Evolutionary conservation across 2,888 invertebrate species (phyloP), one percentile per base, ranked within the genome.

Genomic region (Pemphredon lugubris): DNA sequence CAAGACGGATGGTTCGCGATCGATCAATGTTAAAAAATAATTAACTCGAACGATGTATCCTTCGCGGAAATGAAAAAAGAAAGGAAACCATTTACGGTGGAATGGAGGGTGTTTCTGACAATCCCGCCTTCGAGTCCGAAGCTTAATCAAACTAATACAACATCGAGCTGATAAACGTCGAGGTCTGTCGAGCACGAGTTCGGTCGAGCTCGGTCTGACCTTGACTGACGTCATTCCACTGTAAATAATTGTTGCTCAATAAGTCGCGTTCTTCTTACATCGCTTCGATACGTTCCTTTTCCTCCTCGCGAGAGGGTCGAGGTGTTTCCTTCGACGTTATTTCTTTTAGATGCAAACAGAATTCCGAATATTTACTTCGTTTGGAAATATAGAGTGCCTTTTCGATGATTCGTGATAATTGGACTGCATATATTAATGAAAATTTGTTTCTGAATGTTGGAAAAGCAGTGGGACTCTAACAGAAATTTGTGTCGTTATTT

Each of bases 191-290:
- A 34, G 40, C 37, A 9, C 59, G 30, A 47, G 48, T 44, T 59
- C 59, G 59, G 26, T 26, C 30, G 16, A 20, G 21, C 50, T n/a
- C 40, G 14, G 40, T 23, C 21, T 32, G 48, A 63, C 69, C 69
- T 69, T 69, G 64, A 64, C 50, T 51, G 50, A 55, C 59, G 30
- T 63, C 58, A 42, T 32, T 48, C 53, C 42, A 47, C 55, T 59
- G 59, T 50, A 66, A 66, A 66, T 51, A 66, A 70, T 66, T 54
- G 44, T 37, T 54, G 44, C 42, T 65, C 54, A 55, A 65, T 59
- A 65, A 59, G 54, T 48, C 59, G 26, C 32, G 23, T 4, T 65
- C 65, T 30, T 13, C 11, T 59, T 51, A 30, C 16, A 20, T 21
- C 55, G 30, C 26, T 16, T 18, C 21, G 20, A 2, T 34, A 45